Evolutionary conservation across 1,140 invertebrate species (phyloP).

Genomic region (Coptotermes formosanus): DNA sequence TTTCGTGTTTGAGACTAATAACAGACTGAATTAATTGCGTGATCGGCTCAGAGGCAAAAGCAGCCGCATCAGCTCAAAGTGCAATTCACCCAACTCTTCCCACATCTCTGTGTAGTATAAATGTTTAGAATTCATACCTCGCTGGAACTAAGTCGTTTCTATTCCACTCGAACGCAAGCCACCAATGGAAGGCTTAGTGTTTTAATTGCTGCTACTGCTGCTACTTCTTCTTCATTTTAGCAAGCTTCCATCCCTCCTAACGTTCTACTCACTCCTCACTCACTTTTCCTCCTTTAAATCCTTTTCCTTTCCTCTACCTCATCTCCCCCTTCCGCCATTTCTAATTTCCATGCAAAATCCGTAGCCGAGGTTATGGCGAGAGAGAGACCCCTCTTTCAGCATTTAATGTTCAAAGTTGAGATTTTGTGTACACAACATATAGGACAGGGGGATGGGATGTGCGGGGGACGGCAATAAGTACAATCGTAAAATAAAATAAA

Average conservation of each 20-base stretch:
- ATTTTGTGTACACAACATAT: constrained; percentile 24
- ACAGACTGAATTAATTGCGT: not conserved
- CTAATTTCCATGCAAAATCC: constrained; percentile 31
- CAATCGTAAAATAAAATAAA: constrained; percentile 30
- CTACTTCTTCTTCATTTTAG: constrained; percentile 21
- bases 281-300: constrained; percentile 20
- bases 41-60: not conserved
- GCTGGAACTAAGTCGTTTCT: not conserved
- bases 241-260: not conserved
- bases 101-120: not conserved
- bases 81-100: not conserved
- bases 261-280: not conserved
- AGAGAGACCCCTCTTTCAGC: constrained; percentile 11
- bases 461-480: constrained; percentile 19
- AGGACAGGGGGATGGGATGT: not conserved
- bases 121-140: constrained; percentile 8
- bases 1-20: not conserved
- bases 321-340: constrained; percentile 25
- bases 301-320: not conserved
- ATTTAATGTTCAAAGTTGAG: constrained; percentile 31
- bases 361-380: constrained; percentile 6
- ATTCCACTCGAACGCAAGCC: not conserved
- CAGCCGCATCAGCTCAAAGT: not conserved
- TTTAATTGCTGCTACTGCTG: constrained; percentile 21
- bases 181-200: constrained; percentile 24